Conservation (phyloP, 2,888 invertebrate genomes). For the Vanessa cardui region DNA sequence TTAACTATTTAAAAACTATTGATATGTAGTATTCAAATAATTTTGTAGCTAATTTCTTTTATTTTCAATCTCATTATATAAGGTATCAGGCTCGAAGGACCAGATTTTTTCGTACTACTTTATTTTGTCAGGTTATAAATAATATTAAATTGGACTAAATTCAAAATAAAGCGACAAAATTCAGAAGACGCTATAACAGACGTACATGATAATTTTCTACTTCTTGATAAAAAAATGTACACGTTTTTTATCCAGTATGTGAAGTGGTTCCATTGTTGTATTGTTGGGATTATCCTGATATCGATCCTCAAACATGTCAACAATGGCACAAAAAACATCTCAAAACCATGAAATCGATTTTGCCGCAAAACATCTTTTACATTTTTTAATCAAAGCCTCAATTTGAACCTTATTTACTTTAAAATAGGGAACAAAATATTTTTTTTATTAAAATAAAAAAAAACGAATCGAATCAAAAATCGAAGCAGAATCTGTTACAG, state of each 20-base stretch:
- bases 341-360: constrained; percentile 34
- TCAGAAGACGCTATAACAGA: no score
- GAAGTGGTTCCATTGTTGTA: constrained; percentile 3
- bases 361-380: constrained; percentile 17
- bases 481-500: not conserved
- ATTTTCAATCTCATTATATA: no score
- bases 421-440: constrained; percentile 3
- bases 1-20: no score
- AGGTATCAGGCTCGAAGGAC: no score
- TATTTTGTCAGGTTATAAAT: no score
- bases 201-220: no score
- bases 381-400: constrained; percentile 5
- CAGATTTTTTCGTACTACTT: no score
- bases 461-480: not conserved
- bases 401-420: constrained; percentile 7
- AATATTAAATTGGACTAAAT: no score
- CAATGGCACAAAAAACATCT: constrained; percentile 21
- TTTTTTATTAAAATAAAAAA: not conserved
- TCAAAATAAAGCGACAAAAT: no score
- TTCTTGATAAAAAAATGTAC: no score
- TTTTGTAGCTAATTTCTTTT: no score
- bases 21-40: no score
- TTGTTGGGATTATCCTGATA: constrained; percentile 22
- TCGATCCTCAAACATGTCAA: constrained; percentile 28
- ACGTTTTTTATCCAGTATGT: not conserved